A percentile compares a stretch with the other conserved stretches of the same genome.
phyloP scores from a whole-genome alignment of 2,113 vertebrate genomes.

The Peromyscus leucopus region DNA sequence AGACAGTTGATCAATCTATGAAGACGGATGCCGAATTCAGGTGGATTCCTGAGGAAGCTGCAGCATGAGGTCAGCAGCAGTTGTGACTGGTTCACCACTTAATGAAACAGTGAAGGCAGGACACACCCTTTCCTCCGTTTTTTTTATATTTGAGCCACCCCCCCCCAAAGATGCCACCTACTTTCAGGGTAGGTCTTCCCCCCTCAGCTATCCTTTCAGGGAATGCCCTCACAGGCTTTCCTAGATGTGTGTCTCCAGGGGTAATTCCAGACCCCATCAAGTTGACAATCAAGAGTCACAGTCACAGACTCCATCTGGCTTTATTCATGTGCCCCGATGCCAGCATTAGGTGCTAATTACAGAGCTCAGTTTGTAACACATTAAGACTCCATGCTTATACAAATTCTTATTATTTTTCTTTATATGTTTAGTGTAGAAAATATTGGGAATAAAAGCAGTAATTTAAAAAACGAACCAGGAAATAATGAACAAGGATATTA shows the following conservation, averaged over 20 bases:
- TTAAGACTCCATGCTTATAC: not conserved
- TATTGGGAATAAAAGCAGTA: not conserved
- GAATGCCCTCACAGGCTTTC: not conserved
- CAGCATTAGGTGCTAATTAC: not conserved
- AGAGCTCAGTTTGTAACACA: not conserved
- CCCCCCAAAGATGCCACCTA: not conserved
- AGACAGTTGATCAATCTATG: not conserved
- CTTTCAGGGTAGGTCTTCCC: not conserved
- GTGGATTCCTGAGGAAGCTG: not conserved
- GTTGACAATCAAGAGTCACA: not conserved
- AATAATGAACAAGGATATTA: not conserved
- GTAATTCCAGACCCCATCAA: not conserved
- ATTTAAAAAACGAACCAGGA: slow-evolving; percentile 6
- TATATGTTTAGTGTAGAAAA: slow-evolving; percentile 40
- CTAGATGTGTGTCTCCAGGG: not conserved
- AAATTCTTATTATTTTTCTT: slow-evolving; percentile 36
- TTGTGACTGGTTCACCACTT: too few relatives aligned
- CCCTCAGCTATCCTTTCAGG: not conserved
- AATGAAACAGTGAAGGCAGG: not conserved
- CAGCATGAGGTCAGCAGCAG: not conserved
- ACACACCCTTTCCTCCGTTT: not conserved
- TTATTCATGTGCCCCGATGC: not conserved
- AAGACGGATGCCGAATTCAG: not conserved
- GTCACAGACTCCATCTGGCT: not conserved
- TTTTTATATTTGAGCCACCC: not conserved